Evolutionary conservation across 2,113 vertebrate genomes (phyloP), one percentile per base, ranked within the genome.

Genomic region (Rhinichthys klamathensis): DNA sequence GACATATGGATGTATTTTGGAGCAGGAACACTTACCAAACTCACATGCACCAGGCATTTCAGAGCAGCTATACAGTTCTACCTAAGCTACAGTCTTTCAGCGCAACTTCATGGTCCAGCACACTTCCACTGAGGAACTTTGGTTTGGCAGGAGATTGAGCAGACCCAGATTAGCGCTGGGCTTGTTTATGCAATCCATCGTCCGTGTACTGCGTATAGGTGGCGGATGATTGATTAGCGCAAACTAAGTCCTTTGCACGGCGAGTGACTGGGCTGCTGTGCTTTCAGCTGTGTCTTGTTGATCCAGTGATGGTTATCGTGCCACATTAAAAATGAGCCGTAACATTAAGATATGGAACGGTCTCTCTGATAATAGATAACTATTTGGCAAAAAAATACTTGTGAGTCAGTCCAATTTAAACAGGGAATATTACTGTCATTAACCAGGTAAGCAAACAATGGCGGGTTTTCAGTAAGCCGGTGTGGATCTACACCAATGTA

Each of bases 221-320:
- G 35, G 84, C 13, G 54, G 41, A 87, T 87, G 90, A 88, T 88
- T 88, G 88, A 90, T 89, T 85, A 86, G 74, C 67, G 16, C 7
- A 58, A 77, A 44, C 61, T 84, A 80, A 84, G 81, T 80, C 63
- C 80, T 86, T 63, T 86, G 51, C 76, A 35, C 54, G 79, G 82
- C 70, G 10, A 58, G 18, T 56, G 30, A 54, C 63, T 86, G 72
- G 51, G 79, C 87, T 70, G 80, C 83, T 70, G 67, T 44, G 78
- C 84, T 79, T 79, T 84, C 73, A 82, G 85, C 88, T 82, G 81
- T 86, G 84, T 81, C 85, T 76, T 92, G 91, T 94, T 93, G 88
- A 84, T 92, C 84, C 91, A 92, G 78, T 90, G 93, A 95, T 94
- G 89, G 86, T 81, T 93, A 95, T 95, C 94, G 90, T 85, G 78